Percentiles rank a stretch among this genome's conserved stretches.
Conservation (phyloP, 2,888 invertebrate genomes). For the Meganola albula region DNA sequence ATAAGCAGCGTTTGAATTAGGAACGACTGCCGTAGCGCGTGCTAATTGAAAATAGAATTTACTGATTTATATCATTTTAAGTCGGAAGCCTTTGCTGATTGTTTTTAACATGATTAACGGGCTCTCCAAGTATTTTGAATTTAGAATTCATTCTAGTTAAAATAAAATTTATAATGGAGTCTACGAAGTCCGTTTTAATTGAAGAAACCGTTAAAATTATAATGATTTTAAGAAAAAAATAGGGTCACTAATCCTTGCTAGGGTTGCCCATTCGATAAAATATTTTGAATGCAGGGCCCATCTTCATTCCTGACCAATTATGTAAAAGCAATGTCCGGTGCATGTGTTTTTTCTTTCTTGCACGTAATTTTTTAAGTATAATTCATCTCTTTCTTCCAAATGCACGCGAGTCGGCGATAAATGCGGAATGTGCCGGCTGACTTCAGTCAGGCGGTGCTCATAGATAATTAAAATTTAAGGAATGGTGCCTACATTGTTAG, state of each 20-base stretch:
- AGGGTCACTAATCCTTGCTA: conserved; percentile 60
- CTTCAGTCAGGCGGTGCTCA: conserved; percentile 71
- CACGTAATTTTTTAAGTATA: conserved; percentile 43
- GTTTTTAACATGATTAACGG: conserved; percentile 45
- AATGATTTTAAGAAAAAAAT: too few relatives aligned
- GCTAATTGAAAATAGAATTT: conserved; percentile 68
- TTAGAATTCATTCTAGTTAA: conserved; percentile 24
- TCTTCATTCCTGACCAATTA: conserved; percentile 73
- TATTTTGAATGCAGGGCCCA: conserved; percentile 66
- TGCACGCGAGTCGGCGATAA: conserved; percentile 69
- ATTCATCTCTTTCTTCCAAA: conserved; percentile 47
- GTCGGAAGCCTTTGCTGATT: conserved; percentile 49
- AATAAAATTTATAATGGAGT: conserved; percentile 26
- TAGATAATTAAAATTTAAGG: conserved; percentile 76
- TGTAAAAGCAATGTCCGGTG: conserved; percentile 66
- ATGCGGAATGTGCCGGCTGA: conserved; percentile 73
- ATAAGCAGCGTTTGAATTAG: conserved; percentile 71
- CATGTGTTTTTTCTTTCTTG: conserved; percentile 50
- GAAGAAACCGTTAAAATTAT: too few relatives aligned
- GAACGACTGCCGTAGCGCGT: conserved; percentile 55
- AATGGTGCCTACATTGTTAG: too few relatives aligned
- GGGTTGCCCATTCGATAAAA: conserved; percentile 69
- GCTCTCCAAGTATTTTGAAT: conserved; percentile 31
- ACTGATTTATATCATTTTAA: conserved; percentile 53
- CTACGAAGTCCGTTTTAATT: too few relatives aligned